phyloP scores from a whole-genome alignment of 2,888 invertebrate genomes.

The Drosophila meridionalis region DNA sequence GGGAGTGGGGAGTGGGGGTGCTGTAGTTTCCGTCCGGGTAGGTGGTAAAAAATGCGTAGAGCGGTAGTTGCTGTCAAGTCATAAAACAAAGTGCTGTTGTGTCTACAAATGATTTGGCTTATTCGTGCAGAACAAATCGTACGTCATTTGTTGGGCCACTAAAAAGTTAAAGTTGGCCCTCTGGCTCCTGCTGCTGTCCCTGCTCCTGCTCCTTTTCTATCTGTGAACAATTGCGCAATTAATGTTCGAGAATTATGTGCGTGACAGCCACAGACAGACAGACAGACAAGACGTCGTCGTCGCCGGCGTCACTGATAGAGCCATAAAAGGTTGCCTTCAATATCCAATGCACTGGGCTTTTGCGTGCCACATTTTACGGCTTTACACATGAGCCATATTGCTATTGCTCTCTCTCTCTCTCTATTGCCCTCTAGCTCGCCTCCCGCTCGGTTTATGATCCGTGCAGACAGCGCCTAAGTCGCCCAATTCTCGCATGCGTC shows the following conservation, averaged over 20 bases:
- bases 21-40: constrained; percentile 29
- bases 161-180: constrained; percentile 62
- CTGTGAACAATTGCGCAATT: constrained; percentile 74
- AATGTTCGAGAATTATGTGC: constrained; percentile 74
- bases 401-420: background rate
- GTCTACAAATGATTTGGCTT: constrained; percentile 79
- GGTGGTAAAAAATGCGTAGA: constrained; percentile 66
- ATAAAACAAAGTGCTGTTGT: constrained; percentile 76
- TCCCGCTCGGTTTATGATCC: constrained; percentile 53
- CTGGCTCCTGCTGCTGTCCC: background rate
- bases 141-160: constrained; percentile 77
- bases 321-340: constrained; percentile 69
- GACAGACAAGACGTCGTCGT: constrained; percentile 46
- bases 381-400: constrained; percentile 68
- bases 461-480: constrained; percentile 60
- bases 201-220: constrained; percentile 9
- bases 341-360: constrained; percentile 59
- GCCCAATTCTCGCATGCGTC: background rate
- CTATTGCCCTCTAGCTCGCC: background rate
- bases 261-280: constrained; percentile 64
- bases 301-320: constrained; percentile 66
- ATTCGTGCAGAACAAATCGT: constrained; percentile 80
- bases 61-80: constrained; percentile 63
- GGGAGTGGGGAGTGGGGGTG: too few species aligned
- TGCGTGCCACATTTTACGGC: constrained; percentile 68